These are phyloP conservation scores for Prorops nasuta DNA, from an alignment of 1,140 invertebrate species.

Conservation along the genomic window DNA sequence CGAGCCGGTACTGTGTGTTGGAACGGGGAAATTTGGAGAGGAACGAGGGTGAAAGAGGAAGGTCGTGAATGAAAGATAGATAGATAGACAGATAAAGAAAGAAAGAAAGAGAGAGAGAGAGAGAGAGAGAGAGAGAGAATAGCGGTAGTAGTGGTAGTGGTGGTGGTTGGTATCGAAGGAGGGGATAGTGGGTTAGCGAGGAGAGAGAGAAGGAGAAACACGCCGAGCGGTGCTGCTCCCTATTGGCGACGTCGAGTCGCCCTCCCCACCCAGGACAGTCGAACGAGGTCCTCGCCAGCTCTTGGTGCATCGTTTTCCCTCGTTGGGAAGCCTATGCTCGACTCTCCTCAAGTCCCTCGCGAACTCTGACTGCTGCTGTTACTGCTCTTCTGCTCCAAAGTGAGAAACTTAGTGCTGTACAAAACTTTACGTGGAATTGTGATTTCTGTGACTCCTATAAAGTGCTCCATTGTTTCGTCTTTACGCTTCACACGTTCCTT, in stretches of 20 bases:
- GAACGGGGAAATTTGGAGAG: too few relatives aligned
- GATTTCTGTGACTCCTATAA: too few relatives aligned
- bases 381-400: too few relatives aligned
- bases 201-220: conserved; percentile 21
- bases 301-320: conserved; percentile 24
- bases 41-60: too few relatives aligned
- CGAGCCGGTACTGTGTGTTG: too few relatives aligned
- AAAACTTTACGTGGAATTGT: too few relatives aligned
- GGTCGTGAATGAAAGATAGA: too few relatives aligned
- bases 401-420: too few relatives aligned
- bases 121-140: conserved; percentile 17
- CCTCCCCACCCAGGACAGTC: conserved; percentile 34
- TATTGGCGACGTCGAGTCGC: conserved; percentile 35
- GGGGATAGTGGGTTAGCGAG: background rate
- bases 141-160: conserved; percentile 13
- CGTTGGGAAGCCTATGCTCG: background rate
- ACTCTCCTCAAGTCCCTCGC: too few relatives aligned
- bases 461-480: too few relatives aligned
- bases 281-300: conserved; percentile 28
- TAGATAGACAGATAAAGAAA: conserved; percentile 3
- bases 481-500: too few relatives aligned
- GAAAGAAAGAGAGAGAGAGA: conserved; percentile 16
- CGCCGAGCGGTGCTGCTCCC: conserved; percentile 38
- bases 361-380: too few relatives aligned
- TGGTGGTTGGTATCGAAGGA: conserved; percentile 12